A percentile compares a stretch with the other conserved stretches of the same genome.
These are phyloP conservation scores for Octopus sinensis DNA, from an alignment of 1,140 invertebrate species.

Conservation along the genomic window DNA sequence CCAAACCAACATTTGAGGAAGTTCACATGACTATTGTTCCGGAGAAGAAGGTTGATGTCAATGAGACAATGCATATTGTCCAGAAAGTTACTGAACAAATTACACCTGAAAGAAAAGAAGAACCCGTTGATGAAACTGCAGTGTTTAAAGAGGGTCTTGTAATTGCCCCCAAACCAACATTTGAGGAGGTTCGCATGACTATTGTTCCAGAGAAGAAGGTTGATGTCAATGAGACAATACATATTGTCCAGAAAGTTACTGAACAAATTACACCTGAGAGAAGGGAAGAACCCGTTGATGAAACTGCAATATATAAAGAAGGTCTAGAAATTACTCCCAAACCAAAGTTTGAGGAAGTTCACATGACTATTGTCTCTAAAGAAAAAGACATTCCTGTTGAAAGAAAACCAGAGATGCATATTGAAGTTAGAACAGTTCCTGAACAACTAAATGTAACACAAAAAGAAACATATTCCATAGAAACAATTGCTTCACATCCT, in stretches of 20 bases:
- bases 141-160: constrained; percentile 12
- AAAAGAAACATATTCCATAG: constrained; percentile 24
- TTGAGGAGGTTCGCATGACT: constrained; percentile 3
- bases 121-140: not conserved
- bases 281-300: constrained; percentile 12
- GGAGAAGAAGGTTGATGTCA: constrained; percentile 10
- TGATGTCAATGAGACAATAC: constrained; percentile 9
- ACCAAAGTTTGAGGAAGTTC: constrained; percentile 8
- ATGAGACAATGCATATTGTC: not conserved
- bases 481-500: constrained; percentile 13
- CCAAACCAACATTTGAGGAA: constrained; percentile 8
- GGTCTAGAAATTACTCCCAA: not conserved
- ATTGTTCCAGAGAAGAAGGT: not conserved
- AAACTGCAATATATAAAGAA: constrained; percentile 6
- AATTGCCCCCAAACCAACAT: constrained; percentile 6
- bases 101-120: constrained; percentile 15
- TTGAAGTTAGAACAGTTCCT: constrained; percentile 15
- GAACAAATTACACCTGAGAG: constrained; percentile 14
- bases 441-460: constrained; percentile 22
- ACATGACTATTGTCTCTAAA: not conserved
- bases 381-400: constrained; percentile 23
- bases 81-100: not conserved
- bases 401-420: constrained; percentile 20
- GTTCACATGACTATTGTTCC: not conserved
- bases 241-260: not conserved